A percentile compares a stretch with the other conserved stretches of the same genome.
Evolutionary conservation across 2,113 vertebrate species (phyloP).

Genomic region (Willisornis vidua): DNA sequence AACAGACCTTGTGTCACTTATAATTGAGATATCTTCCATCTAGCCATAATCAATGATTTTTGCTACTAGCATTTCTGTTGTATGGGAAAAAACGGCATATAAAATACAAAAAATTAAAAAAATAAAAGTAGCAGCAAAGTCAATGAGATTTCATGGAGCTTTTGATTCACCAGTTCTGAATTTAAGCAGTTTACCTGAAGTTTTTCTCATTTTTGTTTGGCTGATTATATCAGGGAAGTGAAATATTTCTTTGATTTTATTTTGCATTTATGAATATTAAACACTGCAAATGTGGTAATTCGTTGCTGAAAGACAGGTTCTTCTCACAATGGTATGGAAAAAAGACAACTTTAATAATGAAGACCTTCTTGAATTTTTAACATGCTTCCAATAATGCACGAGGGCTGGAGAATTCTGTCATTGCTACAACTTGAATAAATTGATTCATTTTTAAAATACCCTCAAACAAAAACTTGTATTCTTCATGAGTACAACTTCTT

Average conservation of each 20-base stretch:
- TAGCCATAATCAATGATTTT: background rate
- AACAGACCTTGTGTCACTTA: background rate
- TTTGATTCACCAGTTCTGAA: background rate
- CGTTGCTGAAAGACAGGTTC: background rate
- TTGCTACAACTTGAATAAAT: background rate
- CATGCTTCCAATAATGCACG: background rate
- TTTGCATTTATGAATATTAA: constrained; percentile 1
- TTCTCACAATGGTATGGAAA: background rate
- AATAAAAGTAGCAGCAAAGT: background rate
- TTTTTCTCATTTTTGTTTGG: background rate
- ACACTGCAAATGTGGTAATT: background rate
- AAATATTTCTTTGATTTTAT: background rate
- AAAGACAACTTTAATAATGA: background rate
- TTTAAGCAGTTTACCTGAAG: background rate
- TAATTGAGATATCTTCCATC: background rate
- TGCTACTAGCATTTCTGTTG: background rate
- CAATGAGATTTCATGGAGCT: background rate
- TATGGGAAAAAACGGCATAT: background rate
- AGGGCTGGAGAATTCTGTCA: background rate
- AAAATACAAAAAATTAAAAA: background rate
- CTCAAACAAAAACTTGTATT: background rate
- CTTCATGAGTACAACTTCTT: background rate
- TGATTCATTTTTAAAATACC: background rate
- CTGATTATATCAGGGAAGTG: background rate
- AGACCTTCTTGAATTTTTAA: background rate